Evolutionary conservation across 2,888 invertebrate species (phyloP).

Genomic region (Antheraea assamensis): DNA sequence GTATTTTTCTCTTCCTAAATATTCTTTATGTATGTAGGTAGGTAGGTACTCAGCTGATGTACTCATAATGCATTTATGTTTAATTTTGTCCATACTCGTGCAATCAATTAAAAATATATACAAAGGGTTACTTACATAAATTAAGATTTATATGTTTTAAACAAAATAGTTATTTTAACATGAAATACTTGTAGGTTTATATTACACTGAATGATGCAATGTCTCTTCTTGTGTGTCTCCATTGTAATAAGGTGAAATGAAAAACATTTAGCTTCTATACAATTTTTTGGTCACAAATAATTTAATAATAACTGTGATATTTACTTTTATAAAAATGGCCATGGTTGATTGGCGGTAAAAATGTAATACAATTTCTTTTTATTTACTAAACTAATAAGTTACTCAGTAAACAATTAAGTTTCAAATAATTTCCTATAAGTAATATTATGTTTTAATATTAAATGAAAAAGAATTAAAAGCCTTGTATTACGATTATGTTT

Average conservation of each 20-base stretch:
- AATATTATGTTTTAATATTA: conserved; percentile 46
- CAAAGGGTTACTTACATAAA: conserved; percentile 34
- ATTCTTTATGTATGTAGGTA: conserved; percentile 10
- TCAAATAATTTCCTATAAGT: conserved; percentile 45
- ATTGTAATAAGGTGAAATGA: conserved; percentile 27
- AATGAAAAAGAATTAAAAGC: conserved; percentile 35
- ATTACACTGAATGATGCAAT: not conserved
- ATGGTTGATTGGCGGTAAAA: conserved; percentile 69
- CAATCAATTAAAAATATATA: conserved; percentile 49
- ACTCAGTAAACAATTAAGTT: conserved; percentile 49
- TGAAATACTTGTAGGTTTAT: not conserved
- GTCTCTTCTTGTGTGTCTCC: conserved; percentile 32
- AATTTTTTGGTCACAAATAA: conserved; percentile 76
- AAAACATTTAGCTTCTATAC: conserved; percentile 46
- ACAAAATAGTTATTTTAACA: conserved; percentile 35
- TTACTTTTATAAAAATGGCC: conserved; percentile 79
- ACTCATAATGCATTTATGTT: conserved; percentile 21
- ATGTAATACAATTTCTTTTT: conserved; percentile 52
- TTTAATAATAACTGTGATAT: conserved; percentile 81
- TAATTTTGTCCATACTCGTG: conserved; percentile 35
- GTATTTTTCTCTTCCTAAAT: conserved; percentile 7
- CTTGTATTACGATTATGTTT: conserved; percentile 10
- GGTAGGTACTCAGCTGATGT: conserved; percentile 10
- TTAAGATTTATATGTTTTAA: conserved; percentile 34
- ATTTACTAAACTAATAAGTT: conserved; percentile 28